Base-by-base conservation (phyloP, 2,113 vertebrate species). In the Neopipo cinnamomea region DNA sequence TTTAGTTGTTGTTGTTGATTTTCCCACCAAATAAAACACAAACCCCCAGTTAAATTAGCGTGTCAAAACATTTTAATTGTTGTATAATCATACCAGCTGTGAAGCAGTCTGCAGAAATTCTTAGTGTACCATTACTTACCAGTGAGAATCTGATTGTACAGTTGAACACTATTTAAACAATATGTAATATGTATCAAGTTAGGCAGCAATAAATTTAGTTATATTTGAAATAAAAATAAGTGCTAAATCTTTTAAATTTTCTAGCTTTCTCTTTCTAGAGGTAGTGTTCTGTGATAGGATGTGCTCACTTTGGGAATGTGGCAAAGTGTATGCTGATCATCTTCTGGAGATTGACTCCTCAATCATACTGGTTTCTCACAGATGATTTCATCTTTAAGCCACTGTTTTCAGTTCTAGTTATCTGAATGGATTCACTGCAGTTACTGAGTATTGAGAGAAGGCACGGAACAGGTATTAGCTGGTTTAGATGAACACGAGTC, bases 401-500 rank as follows among this genome's bases (percentile, higher is more conserved):
- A 9, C 24, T 23, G 13, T 50, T 72, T 17, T 31, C 24, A 22
- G 4, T 80, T 66, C 49, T 47, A 14, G 27, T 59, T 52, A 21
- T 7, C 22, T 93, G 75, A 72, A 68, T 33, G 33, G 4, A 21
- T 47, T 12, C 8, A 4, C 39, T 84, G 27, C 30, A 50, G 15
- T 73, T 84, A 19, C 22, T 46, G 17, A 55, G 25, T 72, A 50
- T 13, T 35, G 73, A n/a, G 5, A 12, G 30, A 65, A 86, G 12
- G 33, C 47, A 52, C 22, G 61, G 41, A 63, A 39, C 23, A 30
- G 10, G 75, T 56, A 85, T 85, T 23, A 68, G 1, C 15, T 73
- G 22, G 3, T 8, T 83, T 55, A 44, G 20, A 72, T 0, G 0
- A 3, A 9, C 12, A 30, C 5, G 7, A 56, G 16, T 58, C 4